Evolutionary conservation across 2,888 invertebrate species (phyloP).

Genomic region (Griposia aprilina): DNA sequence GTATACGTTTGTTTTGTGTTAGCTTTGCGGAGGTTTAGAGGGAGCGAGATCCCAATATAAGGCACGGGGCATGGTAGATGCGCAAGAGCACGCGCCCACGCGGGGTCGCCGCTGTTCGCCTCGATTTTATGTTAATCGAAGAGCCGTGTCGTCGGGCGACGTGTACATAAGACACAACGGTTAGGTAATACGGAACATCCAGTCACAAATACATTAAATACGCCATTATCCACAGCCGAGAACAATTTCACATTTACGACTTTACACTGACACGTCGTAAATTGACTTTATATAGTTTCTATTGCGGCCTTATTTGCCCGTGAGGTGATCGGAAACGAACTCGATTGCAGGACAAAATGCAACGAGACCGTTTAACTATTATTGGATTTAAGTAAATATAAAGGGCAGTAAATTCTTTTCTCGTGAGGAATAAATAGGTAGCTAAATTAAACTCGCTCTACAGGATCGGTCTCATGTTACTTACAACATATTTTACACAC

Average conservation of each 20-base stretch:
- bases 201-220: constrained; percentile 82
- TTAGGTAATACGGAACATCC: constrained; percentile 80
- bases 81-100: constrained; percentile 84
- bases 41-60: constrained; percentile 60
- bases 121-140: constrained; percentile 91
- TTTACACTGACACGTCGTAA: constrained; percentile 85
- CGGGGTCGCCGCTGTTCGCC: constrained; percentile 75
- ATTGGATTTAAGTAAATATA: constrained; percentile 31
- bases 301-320: constrained; percentile 83
- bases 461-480: constrained; percentile 25
- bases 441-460: neutral
- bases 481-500: constrained; percentile 1
- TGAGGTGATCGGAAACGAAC: constrained; percentile 69
- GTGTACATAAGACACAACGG: constrained; percentile 77
- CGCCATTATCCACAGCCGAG: constrained; percentile 82
- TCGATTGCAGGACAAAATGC: constrained; percentile 41
- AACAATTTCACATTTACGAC: constrained; percentile 88
- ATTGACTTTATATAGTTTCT: constrained; percentile 84
- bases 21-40: constrained; percentile 49
- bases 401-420: neutral
- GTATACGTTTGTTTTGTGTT: constrained; percentile 63
- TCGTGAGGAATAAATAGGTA: neutral
- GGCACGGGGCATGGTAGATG: constrained; percentile 66
- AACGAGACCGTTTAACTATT: constrained; percentile 21
- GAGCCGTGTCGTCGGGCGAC: constrained; percentile 85